Percentiles rank a stretch among this genome's conserved stretches.
Conservation (phyloP, 1,140 invertebrate species). For the Drosophila dunni region DNA sequence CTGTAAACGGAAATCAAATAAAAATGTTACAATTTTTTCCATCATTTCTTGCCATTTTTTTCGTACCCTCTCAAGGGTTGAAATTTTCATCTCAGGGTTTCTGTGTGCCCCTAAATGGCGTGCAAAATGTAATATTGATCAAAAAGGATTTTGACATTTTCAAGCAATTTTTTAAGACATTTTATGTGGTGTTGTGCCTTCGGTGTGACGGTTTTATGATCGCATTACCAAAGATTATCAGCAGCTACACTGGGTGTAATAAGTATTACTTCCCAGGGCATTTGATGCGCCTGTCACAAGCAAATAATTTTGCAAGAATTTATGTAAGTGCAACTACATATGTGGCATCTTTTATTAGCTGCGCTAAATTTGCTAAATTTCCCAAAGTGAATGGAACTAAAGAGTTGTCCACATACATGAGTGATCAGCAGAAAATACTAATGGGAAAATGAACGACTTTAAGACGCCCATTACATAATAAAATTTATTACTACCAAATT, state of each 20-base stretch:
- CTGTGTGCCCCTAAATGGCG: slow-evolving; percentile 59
- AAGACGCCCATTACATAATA: slow-evolving; percentile 1
- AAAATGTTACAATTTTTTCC: slow-evolving; percentile 57
- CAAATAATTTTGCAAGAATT: slow-evolving; percentile 49
- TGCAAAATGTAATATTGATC: slow-evolving; percentile 71
- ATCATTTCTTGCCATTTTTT: slow-evolving; percentile 31
- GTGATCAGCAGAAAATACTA: background rate
- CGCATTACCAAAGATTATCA: slow-evolving; percentile 60
- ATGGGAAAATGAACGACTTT: background rate
- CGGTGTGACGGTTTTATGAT: slow-evolving; percentile 73
- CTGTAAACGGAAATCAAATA: slow-evolving; percentile 37
- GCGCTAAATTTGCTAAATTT: slow-evolving; percentile 16
- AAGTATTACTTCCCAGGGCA: slow-evolving; percentile 38
- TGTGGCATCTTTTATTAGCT: slow-evolving; percentile 27
- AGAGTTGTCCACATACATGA: slow-evolving; percentile 17
- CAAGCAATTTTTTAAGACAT: slow-evolving; percentile 43
- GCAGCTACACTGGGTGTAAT: background rate
- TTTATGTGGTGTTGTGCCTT: slow-evolving; percentile 70
- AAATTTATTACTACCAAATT: no score
- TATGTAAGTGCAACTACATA: slow-evolving; percentile 48
- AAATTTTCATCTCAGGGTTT: slow-evolving; percentile 46
- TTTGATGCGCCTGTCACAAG: slow-evolving; percentile 52
- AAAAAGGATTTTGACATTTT: slow-evolving; percentile 68
- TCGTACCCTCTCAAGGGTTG: slow-evolving; percentile 32
- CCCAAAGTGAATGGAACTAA: slow-evolving; percentile 18